These are phyloP conservation scores for Helarctos malayanus DNA, from an alignment of 2,797 vertebrate genomes.

Conservation along the genomic window DNA sequence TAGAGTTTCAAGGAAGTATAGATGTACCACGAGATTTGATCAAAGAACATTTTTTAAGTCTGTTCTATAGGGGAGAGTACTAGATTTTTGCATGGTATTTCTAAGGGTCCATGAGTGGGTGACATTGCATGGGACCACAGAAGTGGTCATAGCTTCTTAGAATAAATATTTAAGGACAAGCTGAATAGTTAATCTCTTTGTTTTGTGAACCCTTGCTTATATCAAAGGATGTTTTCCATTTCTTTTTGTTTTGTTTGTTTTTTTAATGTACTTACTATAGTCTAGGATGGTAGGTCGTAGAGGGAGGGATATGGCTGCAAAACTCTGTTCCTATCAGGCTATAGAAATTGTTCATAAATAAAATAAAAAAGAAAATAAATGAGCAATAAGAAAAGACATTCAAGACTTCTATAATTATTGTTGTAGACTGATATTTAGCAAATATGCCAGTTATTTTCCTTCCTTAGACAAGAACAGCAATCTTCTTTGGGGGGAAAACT, in stretches of 20 bases:
- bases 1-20: background rate
- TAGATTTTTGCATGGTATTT: background rate
- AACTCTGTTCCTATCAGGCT: background rate
- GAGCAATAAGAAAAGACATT: background rate
- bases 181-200: background rate
- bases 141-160: background rate
- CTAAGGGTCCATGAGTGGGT: background rate
- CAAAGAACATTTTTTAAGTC: background rate
- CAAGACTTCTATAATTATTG: background rate
- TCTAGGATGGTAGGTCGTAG: background rate
- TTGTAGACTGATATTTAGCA: conserved; percentile 21
- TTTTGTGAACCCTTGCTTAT: background rate
- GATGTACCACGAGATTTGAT: background rate
- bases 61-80: background rate
- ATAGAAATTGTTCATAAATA: background rate
- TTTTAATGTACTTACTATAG: background rate
- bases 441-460: background rate
- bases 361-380: background rate
- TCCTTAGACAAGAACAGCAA: background rate
- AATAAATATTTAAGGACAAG: background rate
- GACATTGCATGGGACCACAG: background rate
- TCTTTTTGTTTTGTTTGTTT: background rate
- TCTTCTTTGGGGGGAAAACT: background rate
- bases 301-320: background rate
- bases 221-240: background rate